Percentiles rank a stretch among this genome's conserved stretches.
phyloP scores from a whole-genome alignment of 2,888 invertebrate species.

The Eretmocerus hayati region DNA sequence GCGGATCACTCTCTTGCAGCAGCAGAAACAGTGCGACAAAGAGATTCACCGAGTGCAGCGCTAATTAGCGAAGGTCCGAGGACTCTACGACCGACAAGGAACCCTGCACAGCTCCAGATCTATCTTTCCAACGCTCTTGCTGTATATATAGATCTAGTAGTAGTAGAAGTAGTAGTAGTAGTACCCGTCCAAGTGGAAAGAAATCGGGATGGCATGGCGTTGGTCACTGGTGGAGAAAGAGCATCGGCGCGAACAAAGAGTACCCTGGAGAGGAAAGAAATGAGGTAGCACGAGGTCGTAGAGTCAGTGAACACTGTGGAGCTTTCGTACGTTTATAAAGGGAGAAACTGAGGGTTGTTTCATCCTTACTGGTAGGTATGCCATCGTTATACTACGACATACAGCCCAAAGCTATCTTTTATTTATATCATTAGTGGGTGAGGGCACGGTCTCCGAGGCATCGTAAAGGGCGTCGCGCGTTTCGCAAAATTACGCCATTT shows the following conservation, averaged over 20 bases:
- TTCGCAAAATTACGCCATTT: constrained; percentile 30
- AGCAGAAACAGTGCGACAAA: too few relatives aligned
- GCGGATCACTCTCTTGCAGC: too few relatives aligned
- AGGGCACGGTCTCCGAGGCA: constrained; percentile 29
- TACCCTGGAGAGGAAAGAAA: neutral
- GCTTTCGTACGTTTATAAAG: neutral
- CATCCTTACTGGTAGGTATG: too few relatives aligned
- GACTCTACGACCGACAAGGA: too few relatives aligned
- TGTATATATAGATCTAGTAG: too few relatives aligned
- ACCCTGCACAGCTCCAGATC: too few relatives aligned
- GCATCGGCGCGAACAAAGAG: constrained; percentile 15
- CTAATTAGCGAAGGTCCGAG: too few relatives aligned
- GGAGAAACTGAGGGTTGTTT: too few relatives aligned
- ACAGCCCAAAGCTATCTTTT: constrained; percentile 35
- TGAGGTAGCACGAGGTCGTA: neutral
- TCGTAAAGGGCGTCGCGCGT: constrained; percentile 29
- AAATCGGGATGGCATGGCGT: constrained; percentile 5
- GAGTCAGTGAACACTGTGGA: constrained; percentile 10
- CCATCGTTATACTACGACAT: constrained; percentile 34
- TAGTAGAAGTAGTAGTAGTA: too few relatives aligned
- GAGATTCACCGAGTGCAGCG: too few relatives aligned
- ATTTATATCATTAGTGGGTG: constrained; percentile 37
- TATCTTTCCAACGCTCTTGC: too few relatives aligned
- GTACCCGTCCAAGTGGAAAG: constrained; percentile 3
- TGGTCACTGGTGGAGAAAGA: neutral